Evolutionary conservation across 2,888 invertebrate species (phyloP).

Genomic region (Theodoxus fluviatilis): DNA sequence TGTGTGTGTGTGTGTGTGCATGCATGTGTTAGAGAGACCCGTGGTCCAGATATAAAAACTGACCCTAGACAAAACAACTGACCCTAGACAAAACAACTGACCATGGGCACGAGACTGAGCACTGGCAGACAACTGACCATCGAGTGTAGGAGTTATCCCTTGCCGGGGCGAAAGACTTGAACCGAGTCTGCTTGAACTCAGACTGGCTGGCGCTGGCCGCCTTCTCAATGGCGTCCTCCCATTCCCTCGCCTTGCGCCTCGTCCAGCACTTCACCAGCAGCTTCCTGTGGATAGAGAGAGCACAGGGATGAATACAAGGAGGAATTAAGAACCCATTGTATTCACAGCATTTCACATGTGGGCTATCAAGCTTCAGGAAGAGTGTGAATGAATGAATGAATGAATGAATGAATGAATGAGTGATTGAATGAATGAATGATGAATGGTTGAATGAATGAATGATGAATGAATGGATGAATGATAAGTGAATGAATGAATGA

Average conservation of each 20-base stretch:
- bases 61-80: background rate
- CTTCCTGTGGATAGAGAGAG: conserved; percentile 72
- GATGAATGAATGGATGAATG: too few species aligned
- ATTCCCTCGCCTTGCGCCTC: conserved; percentile 84
- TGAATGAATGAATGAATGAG: too few species aligned
- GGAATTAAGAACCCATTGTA: too few species aligned
- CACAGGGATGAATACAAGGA: too few species aligned
- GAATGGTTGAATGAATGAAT: too few species aligned
- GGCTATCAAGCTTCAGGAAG: too few species aligned
- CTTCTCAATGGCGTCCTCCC: conserved; percentile 81
- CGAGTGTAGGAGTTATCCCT: conserved; percentile 76
- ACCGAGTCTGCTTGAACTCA: conserved; percentile 83
- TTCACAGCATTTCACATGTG: too few species aligned
- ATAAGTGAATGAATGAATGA: too few species aligned
- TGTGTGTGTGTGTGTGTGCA: background rate
- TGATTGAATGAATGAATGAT: too few species aligned
- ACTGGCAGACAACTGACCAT: conserved; percentile 68
- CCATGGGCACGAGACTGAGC: background rate
- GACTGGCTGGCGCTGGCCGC: conserved; percentile 74
- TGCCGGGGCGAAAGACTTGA: conserved; percentile 87
- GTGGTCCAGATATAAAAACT: background rate
- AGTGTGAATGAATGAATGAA: too few species aligned
- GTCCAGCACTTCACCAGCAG: conserved; percentile 89
- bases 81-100: background rate
- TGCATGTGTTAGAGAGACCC: background rate